Percentiles rank a stretch among this genome's conserved stretches.
Evolutionary conservation across 2,888 invertebrate species (phyloP).

Genomic region (Mythimna impura): DNA sequence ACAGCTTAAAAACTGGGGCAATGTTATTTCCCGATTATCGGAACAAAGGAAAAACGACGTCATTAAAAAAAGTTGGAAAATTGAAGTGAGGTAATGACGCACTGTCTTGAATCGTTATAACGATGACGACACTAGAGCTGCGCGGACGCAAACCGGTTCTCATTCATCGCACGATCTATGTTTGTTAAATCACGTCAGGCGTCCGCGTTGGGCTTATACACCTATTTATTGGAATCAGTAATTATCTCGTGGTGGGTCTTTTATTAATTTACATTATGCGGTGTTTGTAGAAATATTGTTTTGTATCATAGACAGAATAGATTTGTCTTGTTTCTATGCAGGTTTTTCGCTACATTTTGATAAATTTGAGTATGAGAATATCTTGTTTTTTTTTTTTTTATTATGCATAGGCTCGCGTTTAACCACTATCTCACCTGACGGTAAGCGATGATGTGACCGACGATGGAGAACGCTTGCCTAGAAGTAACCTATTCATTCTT

Average conservation of each 20-base stretch:
- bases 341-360: neutral
- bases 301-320: neutral
- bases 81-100: slow-evolving; percentile 57
- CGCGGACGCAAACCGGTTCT: slow-evolving; percentile 68
- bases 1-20: slow-evolving; percentile 36
- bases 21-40: slow-evolving; percentile 44
- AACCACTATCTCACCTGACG: no score
- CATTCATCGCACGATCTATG: slow-evolving; percentile 58
- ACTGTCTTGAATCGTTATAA: slow-evolving; percentile 50
- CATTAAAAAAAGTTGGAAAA: slow-evolving; percentile 67
- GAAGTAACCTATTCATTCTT: no score
- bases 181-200: slow-evolving; percentile 54
- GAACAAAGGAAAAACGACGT: slow-evolving; percentile 58
- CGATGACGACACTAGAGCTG: slow-evolving; percentile 62
- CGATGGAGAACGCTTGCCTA: no score
- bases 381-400: no score
- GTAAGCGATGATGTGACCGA: no score
- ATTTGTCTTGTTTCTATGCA: neutral
- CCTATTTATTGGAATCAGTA: slow-evolving; percentile 50
- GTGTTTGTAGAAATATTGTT: neutral
- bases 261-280: slow-evolving; percentile 30
- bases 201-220: slow-evolving; percentile 20
- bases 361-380: neutral
- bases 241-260: slow-evolving; percentile 43
- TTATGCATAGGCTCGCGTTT: no score